Evolutionary conservation across 2,113 vertebrate genomes (phyloP).

Genomic region (Myotis brandtii): DNA sequence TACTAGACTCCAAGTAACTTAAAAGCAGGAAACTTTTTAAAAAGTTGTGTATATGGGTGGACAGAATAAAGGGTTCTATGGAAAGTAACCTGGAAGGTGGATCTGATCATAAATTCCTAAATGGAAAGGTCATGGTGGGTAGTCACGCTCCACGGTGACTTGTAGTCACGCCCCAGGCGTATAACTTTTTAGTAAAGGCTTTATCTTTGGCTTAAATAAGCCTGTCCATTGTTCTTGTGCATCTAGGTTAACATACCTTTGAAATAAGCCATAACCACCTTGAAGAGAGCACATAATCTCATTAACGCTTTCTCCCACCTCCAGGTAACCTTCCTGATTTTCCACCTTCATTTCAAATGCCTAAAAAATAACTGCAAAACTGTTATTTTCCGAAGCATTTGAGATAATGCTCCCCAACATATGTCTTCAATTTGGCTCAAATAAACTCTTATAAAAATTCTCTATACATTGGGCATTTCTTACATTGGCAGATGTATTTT

Average conservation of each 20-base stretch:
- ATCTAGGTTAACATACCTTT: background rate
- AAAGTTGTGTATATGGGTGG: background rate
- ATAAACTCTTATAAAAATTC: background rate
- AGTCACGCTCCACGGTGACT: background rate
- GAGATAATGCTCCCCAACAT: background rate
- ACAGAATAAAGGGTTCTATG: background rate
- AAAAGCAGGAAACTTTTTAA: constrained; percentile 28
- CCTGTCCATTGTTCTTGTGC: background rate
- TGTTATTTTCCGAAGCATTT: background rate
- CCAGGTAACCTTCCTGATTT: background rate
- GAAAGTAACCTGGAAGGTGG: background rate
- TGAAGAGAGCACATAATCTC: background rate
- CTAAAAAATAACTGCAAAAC: background rate
- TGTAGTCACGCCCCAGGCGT: background rate
- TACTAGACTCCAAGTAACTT: background rate
- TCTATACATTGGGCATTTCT: background rate
- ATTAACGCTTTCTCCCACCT: background rate
- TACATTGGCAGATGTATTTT: background rate
- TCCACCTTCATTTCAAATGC: background rate
- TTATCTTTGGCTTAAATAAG: background rate
- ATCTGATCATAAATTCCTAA: background rate
- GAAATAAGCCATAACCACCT: background rate
- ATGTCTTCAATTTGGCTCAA: background rate
- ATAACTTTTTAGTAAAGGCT: background rate
- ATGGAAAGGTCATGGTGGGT: background rate